phyloP scores from a whole-genome alignment of 2,113 vertebrate species.

The Aramus guarauna region DNA sequence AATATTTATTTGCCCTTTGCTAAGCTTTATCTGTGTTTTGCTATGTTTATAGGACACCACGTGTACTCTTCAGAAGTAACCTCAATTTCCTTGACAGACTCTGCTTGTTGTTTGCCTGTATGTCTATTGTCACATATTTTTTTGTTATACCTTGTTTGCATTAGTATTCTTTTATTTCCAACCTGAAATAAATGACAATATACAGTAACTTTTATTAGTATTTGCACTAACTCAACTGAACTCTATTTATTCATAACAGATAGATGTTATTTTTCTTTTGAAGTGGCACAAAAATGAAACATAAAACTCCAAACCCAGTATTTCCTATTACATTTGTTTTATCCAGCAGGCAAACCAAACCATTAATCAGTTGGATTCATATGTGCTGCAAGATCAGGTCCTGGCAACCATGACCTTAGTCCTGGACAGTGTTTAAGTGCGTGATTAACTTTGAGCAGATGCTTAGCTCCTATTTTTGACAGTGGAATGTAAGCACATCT shows the following conservation, averaged over 20 bases:
- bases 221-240: slow-evolving; percentile 21
- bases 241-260: neutral
- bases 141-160: neutral
- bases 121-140: neutral
- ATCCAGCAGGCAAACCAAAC: slow-evolving; percentile 6
- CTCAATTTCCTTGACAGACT: neutral
- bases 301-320: neutral
- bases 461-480: slow-evolving; percentile 54
- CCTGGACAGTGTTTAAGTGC: slow-evolving; percentile 33
- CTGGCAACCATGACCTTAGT: slow-evolving; percentile 48
- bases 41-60: neutral
- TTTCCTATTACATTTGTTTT: slow-evolving; percentile 13
- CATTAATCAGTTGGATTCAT: slow-evolving; percentile 52
- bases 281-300: neutral
- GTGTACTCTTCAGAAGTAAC: neutral
- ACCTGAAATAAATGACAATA: neutral
- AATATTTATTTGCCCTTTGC: neutral
- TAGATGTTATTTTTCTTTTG: neutral
- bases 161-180: neutral
- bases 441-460: slow-evolving; percentile 50
- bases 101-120: neutral
- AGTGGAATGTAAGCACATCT: slow-evolving; percentile 60
- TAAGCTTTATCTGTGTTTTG: neutral
- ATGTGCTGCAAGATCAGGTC: slow-evolving; percentile 48
- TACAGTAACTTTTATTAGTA: neutral